phyloP scores from a whole-genome alignment of 1,140 invertebrate species.

The Danaus melanippus region DNA sequence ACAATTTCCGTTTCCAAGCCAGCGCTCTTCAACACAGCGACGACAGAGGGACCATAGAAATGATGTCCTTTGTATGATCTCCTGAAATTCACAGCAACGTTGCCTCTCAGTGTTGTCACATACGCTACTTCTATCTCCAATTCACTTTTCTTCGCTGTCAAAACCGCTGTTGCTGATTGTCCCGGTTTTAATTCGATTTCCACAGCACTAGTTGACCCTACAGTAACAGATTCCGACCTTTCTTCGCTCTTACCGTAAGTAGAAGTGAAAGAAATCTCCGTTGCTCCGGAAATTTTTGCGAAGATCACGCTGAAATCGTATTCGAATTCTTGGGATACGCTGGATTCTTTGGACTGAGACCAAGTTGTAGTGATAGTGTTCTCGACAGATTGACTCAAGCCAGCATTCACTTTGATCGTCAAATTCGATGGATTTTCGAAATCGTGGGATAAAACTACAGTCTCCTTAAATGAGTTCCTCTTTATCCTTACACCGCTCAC shows the following conservation, averaged over 20 bases:
- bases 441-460: conserved; percentile 37
- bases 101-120: conserved; percentile 32
- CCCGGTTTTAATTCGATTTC: conserved; percentile 47
- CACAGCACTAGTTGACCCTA: conserved; percentile 40
- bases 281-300: conserved; percentile 32
- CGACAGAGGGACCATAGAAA: conserved; percentile 47
- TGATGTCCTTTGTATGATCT: conserved; percentile 37
- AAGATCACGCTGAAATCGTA: conserved; percentile 41
- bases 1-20: conserved; percentile 35
- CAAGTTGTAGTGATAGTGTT: conserved; percentile 45
- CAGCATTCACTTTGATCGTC: conserved; percentile 51
- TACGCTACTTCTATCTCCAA: conserved; percentile 47
- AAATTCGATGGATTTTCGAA: conserved; percentile 47
- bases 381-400: conserved; percentile 46
- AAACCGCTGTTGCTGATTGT: conserved; percentile 38
- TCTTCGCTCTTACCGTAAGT: conserved; percentile 44
- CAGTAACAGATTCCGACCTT: conserved; percentile 38
- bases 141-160: conserved; percentile 37
- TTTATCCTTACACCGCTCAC: conserved; percentile 44
- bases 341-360: conserved; percentile 32
- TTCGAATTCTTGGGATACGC: conserved; percentile 35
- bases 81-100: conserved; percentile 45
- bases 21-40: conserved; percentile 32
- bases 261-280: conserved; percentile 26
- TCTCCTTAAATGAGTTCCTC: conserved; percentile 24